Evolutionary conservation across 2,113 vertebrate genomes (phyloP).

Genomic region (Tenrec ecaudatus): DNA sequence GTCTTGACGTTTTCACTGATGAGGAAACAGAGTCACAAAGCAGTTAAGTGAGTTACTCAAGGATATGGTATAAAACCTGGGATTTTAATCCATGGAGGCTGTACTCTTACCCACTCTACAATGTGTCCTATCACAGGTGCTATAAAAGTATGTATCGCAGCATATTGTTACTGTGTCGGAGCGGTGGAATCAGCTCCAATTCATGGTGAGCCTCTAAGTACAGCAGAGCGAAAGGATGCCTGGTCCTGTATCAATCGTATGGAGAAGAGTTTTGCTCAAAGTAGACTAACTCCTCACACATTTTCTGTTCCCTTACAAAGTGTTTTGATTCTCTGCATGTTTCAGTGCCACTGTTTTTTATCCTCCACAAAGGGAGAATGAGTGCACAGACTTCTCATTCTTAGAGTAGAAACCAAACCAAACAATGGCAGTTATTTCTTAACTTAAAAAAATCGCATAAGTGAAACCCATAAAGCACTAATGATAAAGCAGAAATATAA

Average conservation of each 20-base stretch:
- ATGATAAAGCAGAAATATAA: constrained; percentile 27
- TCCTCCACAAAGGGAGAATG: background rate
- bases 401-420: background rate
- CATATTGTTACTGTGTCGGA: background rate
- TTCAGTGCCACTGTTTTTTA: background rate
- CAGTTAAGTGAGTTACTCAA: constrained; percentile 10
- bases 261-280: constrained; percentile 26
- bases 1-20: background rate
- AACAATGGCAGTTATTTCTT: background rate
- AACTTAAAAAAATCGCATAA: background rate
- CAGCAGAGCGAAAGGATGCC: background rate
- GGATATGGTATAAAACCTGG: background rate
- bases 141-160: constrained; percentile 15
- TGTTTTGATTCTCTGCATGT: constrained; percentile 20
- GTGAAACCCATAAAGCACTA: background rate
- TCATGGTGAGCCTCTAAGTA: background rate
- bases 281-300: background rate
- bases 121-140: constrained; percentile 1
- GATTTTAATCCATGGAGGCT: background rate
- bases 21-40: constrained; percentile 7
- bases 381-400: background rate
- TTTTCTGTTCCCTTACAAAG: constrained; percentile 1
- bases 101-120: background rate
- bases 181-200: background rate
- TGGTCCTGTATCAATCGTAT: background rate